A percentile compares a stretch with the other conserved stretches of the same genome.
Conservation (phyloP, 1,140 invertebrate genomes). For the Bombus superbus region DNA sequence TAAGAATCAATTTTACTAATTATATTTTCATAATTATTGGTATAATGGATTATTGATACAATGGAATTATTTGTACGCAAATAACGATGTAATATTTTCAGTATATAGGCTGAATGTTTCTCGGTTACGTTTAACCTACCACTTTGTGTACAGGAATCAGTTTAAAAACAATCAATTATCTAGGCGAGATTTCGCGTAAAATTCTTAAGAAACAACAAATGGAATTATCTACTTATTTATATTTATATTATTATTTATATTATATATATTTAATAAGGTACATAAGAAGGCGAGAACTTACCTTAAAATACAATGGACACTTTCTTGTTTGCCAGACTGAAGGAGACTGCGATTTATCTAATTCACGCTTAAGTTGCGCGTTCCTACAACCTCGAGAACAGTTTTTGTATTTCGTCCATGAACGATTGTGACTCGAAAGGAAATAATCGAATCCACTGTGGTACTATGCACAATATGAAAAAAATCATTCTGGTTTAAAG, state of each 20-base stretch:
- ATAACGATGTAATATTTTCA: background rate
- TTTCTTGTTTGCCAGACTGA: constrained; percentile 15
- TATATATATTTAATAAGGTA: background rate
- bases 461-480: background rate
- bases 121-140: no score
- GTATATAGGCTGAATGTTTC: background rate
- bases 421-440: background rate
- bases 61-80: no score
- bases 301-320: constrained; percentile 14
- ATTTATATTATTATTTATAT: no score
- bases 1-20: background rate
- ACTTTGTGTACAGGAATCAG: background rate
- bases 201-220: background rate
- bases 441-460: constrained; percentile 2
- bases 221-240: background rate
- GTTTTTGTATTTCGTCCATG: constrained; percentile 39
- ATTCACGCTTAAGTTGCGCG: constrained; percentile 1
- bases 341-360: constrained; percentile 31
- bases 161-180: background rate
- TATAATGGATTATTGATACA: no score
- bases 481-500: background rate
- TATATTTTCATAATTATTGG: background rate
- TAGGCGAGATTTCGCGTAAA: background rate
- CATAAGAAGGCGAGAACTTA: background rate
- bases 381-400: constrained; percentile 7